These are phyloP conservation scores for Caranx melampygus DNA, from an alignment of 2,113 vertebrate species.

Conservation along the genomic window DNA sequence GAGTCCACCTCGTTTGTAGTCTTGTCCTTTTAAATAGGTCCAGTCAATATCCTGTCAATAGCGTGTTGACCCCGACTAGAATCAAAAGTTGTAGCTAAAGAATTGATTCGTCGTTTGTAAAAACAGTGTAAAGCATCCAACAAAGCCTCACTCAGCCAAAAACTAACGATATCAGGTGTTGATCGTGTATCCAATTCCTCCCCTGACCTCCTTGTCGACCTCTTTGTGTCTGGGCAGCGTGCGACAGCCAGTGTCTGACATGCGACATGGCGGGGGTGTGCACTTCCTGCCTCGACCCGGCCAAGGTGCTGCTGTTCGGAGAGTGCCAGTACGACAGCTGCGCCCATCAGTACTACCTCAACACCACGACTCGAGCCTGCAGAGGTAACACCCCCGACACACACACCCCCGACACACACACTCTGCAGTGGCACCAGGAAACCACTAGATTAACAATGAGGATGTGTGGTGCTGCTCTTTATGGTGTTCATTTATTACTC, in stretches of 20 bases:
- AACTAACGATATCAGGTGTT: background rate
- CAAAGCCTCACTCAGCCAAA: too few species aligned
- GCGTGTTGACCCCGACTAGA: too few species aligned
- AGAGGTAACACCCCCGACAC: conserved; percentile 83
- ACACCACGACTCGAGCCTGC: conserved; percentile 87
- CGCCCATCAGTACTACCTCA: conserved; percentile 93
- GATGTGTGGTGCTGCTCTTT: conserved; percentile 28
- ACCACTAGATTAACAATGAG: conserved; percentile 25
- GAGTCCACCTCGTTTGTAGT: too few species aligned
- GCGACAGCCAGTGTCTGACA: conserved; percentile 86
- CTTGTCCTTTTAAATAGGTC: background rate
- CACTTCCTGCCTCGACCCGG: conserved; percentile 88
- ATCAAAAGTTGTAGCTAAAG: background rate
- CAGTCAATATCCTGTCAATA: too few species aligned
- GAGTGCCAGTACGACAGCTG: conserved; percentile 93
- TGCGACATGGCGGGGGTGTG: conserved; percentile 86
- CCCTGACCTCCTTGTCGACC: background rate
- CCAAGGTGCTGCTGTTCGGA: conserved; percentile 91
- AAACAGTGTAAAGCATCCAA: too few species aligned
- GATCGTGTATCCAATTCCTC: background rate
- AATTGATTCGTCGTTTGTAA: background rate
- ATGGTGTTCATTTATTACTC: conserved; percentile 59
- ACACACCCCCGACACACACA: background rate
- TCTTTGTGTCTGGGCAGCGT: conserved; percentile 80
- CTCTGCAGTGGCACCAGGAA: background rate